Evolutionary conservation across 2,797 vertebrate species (phyloP), one percentile per base, ranked within the genome.

Genomic region (Macropus fuliginosus): DNA sequence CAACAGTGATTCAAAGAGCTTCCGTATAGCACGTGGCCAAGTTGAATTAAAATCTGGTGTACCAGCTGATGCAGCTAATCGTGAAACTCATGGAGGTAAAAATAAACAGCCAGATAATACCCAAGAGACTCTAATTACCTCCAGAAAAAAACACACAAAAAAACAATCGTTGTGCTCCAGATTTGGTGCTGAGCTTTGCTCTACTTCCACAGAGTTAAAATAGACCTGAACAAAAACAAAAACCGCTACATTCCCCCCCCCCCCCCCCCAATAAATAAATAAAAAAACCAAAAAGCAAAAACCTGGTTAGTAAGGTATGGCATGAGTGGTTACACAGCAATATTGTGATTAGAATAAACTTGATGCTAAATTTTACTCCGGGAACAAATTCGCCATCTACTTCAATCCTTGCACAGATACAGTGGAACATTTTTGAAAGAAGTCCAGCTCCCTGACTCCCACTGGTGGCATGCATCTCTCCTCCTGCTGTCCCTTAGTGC

Each of bases 41-140:
- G 55, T 57, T 93, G 66, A 97, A 94, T 93, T 93, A 96, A 95
- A 95, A 91, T 50, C 96, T 89, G 3, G 57, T 91, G 31, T 81
- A 93, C 52, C 52, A 94, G 54, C 13, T 91, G 93, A 89, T 31
- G 57, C 55, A 92, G 31, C 92, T 90, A 81, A 96, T 91, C 55
- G 46, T 93, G 94, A 93, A 91, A 0, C 9, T 91, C 55, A 31
- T 62, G 91, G 90, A 31, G 90, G 50, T 91, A 91, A 91, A 87
- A 87, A 55, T 91, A 91, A 91, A 55, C n/a, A 91, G 50, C 90
- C 54, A 96, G 91, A 90, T 92, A 74, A 93, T 94, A 93, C 27
- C 40, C 57, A 52, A 1, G 90, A 62, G 46, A 31, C 50, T 56
- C 18, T 94, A 21, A 31, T 92, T 95, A 28, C 81, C 46, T 92